Evolutionary conservation across 2,113 vertebrate species (phyloP).

Genomic region (Dryoscopus gambensis): DNA sequence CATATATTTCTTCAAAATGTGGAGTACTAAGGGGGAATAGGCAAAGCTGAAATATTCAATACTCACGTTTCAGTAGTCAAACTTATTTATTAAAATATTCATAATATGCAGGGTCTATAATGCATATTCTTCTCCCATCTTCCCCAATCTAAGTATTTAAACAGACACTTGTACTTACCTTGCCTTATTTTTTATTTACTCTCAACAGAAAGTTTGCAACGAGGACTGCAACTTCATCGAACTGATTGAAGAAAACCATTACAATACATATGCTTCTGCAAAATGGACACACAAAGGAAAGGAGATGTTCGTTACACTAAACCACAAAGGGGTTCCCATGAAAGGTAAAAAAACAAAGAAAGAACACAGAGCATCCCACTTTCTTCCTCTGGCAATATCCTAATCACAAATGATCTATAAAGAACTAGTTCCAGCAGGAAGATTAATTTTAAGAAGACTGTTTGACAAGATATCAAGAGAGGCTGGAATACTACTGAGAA

Average conservation of each 20-base stretch:
- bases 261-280: constrained; percentile 92
- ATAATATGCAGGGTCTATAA: neutral
- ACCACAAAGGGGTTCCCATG: constrained; percentile 87
- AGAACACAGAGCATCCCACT: constrained; percentile 89
- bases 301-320: constrained; percentile 94
- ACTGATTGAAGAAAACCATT: constrained; percentile 95
- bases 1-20: neutral
- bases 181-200: constrained; percentile 1
- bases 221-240: constrained; percentile 98
- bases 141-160: neutral
- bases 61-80: neutral
- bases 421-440: constrained; percentile 81
- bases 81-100: neutral
- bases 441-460: constrained; percentile 74
- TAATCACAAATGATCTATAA: constrained; percentile 61
- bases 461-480: constrained; percentile 69
- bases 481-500: constrained; percentile 86
- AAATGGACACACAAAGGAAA: constrained; percentile 90
- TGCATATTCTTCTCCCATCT: neutral
- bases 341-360: constrained; percentile 92
- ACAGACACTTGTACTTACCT: neutral
- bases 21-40: neutral
- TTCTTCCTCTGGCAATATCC: constrained; percentile 89
- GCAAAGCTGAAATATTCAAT: neutral
- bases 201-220: constrained; percentile 88